Evolutionary conservation across 2,888 invertebrate species (phyloP), one percentile per base, ranked within the genome.

Genomic region (Nemapogon koenigi): DNA sequence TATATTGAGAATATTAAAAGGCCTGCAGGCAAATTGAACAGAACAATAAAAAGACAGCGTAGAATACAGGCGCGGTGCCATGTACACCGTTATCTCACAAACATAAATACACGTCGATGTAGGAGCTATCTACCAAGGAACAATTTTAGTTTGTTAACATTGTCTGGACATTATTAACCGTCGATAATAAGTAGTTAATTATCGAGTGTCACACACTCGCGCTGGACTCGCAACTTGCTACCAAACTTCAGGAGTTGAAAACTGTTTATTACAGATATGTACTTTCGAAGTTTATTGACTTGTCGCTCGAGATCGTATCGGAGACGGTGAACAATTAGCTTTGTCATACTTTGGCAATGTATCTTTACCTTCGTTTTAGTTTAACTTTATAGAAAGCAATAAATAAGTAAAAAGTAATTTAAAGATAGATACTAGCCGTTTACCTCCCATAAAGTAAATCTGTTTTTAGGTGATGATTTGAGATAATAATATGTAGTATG

Each of bases 181-280:
- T 52, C 57, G 53, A 55, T 63, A 66, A 63, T 67, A 64, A 57
- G 60, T 58, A 53, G 63, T 68, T 68, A 68, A 69, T 68, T 69
- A 68, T 64, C 53, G 58, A 57, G 53, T 57, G 61, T 59, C 62
- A 55, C 56, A 54, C 50, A 49, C 52, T 49, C 45, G 48, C 44
- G 50, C 52, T 50, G 51, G 49, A 51, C 41, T 54, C 49, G 27
- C 37, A 8, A 26, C 35, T 33, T 28, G 41, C 41, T 35, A 27
- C 39, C 18, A 19, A 30, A 32, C 16, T 37, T 35, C 41, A 22
- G 41, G 40, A 43, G 41, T 52, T 18, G 31, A 32, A 40, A 62
- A 62, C 60, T n/a, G 45, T 51, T 55, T 52, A 19, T 22, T 22
- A 26, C 27, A 16, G 35, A n/a, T 25, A 26, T 25, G 13, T 17